Conservation (phyloP, 1,140 invertebrate genomes). For the Papilio xuthus region DNA sequence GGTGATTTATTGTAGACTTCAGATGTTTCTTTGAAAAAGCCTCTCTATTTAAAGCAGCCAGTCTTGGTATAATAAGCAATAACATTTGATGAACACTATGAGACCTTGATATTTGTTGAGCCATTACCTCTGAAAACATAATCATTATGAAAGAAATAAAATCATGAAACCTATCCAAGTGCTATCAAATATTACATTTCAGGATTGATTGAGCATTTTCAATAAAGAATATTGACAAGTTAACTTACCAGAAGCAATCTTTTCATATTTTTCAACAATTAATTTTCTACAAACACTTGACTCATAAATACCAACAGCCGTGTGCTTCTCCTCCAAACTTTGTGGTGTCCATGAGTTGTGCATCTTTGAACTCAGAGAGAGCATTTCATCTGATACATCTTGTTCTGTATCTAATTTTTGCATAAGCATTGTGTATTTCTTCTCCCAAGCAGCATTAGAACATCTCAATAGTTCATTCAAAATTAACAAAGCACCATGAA, state of each 20-base stretch:
- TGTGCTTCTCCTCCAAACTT: conserved; percentile 85
- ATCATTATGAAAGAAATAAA: neutral
- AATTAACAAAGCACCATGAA: conserved; percentile 96
- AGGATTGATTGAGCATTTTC: neutral
- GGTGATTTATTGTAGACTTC: conserved; percentile 89
- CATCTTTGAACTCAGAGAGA: conserved; percentile 79
- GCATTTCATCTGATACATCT: conserved; percentile 80
- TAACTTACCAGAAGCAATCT: conserved; percentile 85
- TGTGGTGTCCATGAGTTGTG: conserved; percentile 81
- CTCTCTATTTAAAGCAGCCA: conserved; percentile 95
- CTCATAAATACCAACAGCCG: conserved; percentile 84
- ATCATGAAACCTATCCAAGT: neutral
- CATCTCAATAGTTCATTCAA: conserved; percentile 97
- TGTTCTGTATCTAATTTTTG: conserved; percentile 78
- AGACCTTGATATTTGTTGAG: conserved; percentile 89
- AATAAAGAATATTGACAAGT: conserved; percentile 16
- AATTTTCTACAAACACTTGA: conserved; percentile 93
- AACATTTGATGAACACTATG: conserved; percentile 94
- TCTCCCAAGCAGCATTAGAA: conserved; percentile 95
- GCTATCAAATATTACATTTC: neutral
- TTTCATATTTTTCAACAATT: conserved; percentile 92
- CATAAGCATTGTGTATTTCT: conserved; percentile 88
- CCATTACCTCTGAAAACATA: conserved; percentile 85
- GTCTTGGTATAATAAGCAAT: conserved; percentile 92
- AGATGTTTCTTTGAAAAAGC: conserved; percentile 91